phyloP scores from a whole-genome alignment of 2,888 invertebrate species.

The Brachypalpus laphriformis region DNA sequence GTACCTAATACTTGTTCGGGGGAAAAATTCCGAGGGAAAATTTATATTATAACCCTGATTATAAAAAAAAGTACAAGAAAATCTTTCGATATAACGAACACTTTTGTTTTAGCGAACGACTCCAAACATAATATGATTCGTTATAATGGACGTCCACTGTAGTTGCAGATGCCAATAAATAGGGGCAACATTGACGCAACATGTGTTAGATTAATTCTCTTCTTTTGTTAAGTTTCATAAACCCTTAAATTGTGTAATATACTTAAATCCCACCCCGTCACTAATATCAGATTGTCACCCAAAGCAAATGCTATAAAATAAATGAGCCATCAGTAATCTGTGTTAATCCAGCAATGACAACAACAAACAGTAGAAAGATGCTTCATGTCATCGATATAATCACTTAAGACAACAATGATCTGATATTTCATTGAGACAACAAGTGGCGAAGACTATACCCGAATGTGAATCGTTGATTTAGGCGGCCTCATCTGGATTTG shows the following conservation, averaged over 20 bases:
- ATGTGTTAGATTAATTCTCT: background rate
- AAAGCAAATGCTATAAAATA: background rate
- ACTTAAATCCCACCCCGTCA: background rate
- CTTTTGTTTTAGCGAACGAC: background rate
- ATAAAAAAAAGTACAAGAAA: too few species aligned
- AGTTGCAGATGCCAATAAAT: background rate
- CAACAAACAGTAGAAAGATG: background rate
- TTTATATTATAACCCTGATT: too few species aligned
- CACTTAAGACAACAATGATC: slow-evolving; percentile 10
- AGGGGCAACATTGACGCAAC: background rate
- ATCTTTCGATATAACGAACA: slow-evolving; percentile 13
- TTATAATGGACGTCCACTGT: slow-evolving; percentile 3
- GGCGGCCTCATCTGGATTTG: background rate
- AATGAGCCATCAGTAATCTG: slow-evolving; percentile 3
- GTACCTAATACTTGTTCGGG: too few species aligned
- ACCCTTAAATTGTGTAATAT: background rate
- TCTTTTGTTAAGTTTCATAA: background rate
- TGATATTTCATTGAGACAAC: background rate
- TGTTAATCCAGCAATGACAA: background rate
- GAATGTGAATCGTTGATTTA: background rate
- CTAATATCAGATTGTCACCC: background rate
- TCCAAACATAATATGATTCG: slow-evolving; percentile 11
- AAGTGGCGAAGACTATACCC: background rate
- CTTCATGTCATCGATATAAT: slow-evolving; percentile 19
- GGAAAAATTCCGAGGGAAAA: too few species aligned